phyloP scores from a whole-genome alignment of 2,888 invertebrate genomes.

The Dasypogon diadema region DNA sequence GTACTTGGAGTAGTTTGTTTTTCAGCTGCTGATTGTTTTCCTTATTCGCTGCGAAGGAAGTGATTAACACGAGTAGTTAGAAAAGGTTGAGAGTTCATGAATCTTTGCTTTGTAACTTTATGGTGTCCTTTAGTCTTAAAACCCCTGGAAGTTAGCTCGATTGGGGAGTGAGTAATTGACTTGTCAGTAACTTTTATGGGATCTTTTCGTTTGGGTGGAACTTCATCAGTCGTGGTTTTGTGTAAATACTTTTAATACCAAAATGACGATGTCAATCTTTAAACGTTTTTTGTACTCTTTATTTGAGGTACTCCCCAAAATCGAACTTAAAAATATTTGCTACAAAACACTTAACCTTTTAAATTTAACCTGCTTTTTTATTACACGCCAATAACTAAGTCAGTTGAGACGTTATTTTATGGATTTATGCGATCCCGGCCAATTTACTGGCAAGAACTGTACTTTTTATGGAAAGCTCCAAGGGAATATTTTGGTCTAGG shows the following conservation, averaged over 20 bases:
- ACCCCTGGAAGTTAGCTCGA: background rate
- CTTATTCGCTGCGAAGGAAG: constrained; percentile 51
- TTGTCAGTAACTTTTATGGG: constrained; percentile 16
- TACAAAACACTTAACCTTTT: too few species aligned
- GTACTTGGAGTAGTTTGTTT: constrained; percentile 51
- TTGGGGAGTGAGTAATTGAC: constrained; percentile 36
- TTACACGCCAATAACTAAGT: too few species aligned
- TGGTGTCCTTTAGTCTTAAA: constrained; percentile 32
- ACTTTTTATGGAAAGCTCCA: too few species aligned
- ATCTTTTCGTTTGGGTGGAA: background rate
- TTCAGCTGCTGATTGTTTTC: constrained; percentile 55
- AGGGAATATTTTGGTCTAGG: too few species aligned
- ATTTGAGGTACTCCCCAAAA: too few species aligned
- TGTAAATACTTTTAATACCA: constrained; percentile 27
- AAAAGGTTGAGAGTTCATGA: constrained; percentile 42
- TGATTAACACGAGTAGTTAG: constrained; percentile 53
- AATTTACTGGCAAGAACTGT: too few species aligned
- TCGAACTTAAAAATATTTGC: too few species aligned
- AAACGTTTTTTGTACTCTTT: too few species aligned
- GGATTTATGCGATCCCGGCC: too few species aligned
- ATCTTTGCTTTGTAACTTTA: constrained; percentile 11
- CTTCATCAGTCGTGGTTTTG: background rate
- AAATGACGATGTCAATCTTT: too few species aligned
- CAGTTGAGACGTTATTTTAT: too few species aligned
- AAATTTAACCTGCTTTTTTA: too few species aligned